These are phyloP conservation scores for Epinephelus awoara DNA, from an alignment of 2,797 vertebrate species.

Conservation along the genomic window DNA sequence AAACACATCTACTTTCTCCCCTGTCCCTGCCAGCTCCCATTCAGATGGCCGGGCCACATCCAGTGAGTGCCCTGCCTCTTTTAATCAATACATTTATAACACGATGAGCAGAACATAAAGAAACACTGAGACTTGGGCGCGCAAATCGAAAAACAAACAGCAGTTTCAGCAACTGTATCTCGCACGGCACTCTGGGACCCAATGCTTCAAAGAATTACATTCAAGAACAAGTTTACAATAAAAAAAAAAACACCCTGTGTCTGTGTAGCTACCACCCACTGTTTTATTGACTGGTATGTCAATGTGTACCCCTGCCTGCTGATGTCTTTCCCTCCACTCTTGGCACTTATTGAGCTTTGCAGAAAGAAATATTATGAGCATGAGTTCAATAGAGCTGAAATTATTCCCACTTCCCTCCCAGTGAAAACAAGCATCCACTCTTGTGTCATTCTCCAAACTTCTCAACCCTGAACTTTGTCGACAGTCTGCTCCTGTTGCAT, in stretches of 20 bases:
- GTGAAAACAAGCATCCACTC: conserved; percentile 48
- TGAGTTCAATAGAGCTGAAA: conserved; percentile 66
- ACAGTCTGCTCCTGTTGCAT: conserved; percentile 19
- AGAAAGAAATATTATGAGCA: conserved; percentile 67
- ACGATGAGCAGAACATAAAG: conserved; percentile 64
- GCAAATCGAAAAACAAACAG: conserved; percentile 72
- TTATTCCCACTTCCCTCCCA: conserved; percentile 34
- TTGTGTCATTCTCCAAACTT: conserved; percentile 30
- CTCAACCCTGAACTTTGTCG: conserved; percentile 27
- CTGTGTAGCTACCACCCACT: conserved; percentile 63
- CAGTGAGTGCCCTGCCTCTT: conserved; percentile 66
- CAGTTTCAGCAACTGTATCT: conserved; percentile 57
- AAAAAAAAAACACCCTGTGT: conserved; percentile 50
- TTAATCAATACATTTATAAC: conserved; percentile 74
- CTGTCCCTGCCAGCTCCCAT: conserved; percentile 62
- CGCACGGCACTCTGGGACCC: conserved; percentile 56
- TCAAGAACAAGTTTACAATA: conserved; percentile 69
- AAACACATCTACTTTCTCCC: conserved; percentile 58
- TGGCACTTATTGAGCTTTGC: conserved; percentile 67
- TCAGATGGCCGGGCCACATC: conserved; percentile 65
- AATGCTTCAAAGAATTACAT: conserved; percentile 65
- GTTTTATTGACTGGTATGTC: conserved; percentile 73
- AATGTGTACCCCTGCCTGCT: conserved; percentile 66
- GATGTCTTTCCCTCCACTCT: conserved; percentile 54
- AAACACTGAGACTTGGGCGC: conserved; percentile 54